phyloP scores from a whole-genome alignment of 2,888 invertebrate species.

The Perdita meconis region DNA sequence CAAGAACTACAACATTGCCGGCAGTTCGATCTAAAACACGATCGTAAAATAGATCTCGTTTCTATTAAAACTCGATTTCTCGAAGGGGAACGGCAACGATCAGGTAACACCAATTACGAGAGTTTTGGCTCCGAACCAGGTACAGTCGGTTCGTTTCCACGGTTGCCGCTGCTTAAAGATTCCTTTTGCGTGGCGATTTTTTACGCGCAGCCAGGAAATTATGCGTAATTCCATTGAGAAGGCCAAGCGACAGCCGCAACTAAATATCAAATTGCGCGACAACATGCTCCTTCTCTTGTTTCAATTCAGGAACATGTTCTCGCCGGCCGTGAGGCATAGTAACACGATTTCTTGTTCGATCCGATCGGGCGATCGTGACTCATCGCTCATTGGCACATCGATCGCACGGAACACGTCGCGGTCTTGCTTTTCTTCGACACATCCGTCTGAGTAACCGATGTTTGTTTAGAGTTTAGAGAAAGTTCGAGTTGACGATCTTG shows the following conservation, averaged over 20 bases:
- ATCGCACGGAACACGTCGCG: background rate
- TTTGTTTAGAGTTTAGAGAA: background rate
- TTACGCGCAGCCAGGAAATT: conserved; percentile 28
- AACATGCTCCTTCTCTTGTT: conserved; percentile 33
- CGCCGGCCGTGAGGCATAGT: conserved; percentile 43
- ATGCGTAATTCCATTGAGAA: conserved; percentile 37
- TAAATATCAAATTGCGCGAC: conserved; percentile 40
- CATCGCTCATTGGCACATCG: conserved; percentile 48
- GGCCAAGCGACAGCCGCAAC: conserved; percentile 23
- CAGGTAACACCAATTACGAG: conserved; percentile 22
- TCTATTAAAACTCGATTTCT: background rate
- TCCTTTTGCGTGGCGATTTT: background rate
- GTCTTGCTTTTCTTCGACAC: conserved; percentile 1
- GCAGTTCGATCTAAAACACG: background rate
- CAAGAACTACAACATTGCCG: background rate
- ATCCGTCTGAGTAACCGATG: background rate
- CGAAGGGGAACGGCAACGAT: background rate
- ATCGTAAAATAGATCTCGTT: conserved; percentile 26
- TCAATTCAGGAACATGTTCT: conserved; percentile 41
- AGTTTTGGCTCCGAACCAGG: background rate
- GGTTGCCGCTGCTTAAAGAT: conserved; percentile 6
- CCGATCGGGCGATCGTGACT: conserved; percentile 43
- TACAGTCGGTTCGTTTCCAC: background rate
- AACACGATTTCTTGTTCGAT: conserved; percentile 48
- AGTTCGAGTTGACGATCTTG: background rate